phyloP scores from a whole-genome alignment of 2,113 vertebrate species.

The Campylomormyrus tamandua region DNA sequence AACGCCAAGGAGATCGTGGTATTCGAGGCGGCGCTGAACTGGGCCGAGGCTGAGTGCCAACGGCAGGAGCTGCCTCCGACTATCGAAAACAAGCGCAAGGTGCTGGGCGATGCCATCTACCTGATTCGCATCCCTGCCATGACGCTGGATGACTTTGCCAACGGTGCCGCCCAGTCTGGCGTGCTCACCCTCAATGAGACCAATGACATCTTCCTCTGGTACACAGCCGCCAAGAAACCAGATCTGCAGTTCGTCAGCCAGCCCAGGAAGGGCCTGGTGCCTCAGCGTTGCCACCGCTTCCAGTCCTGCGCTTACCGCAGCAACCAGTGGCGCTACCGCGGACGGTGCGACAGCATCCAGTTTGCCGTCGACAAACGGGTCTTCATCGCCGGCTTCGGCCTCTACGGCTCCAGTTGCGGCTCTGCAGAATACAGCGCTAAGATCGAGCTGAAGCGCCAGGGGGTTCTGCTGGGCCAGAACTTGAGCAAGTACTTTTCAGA shows the following conservation, averaged over 20 bases:
- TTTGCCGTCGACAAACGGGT: conserved; percentile 90
- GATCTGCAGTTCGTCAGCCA: conserved; percentile 81
- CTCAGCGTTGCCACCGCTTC: conserved; percentile 92
- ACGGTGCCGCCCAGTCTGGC: conserved; percentile 87
- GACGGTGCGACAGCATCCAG: conserved; percentile 97
- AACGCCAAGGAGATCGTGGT: conserved; percentile 95
- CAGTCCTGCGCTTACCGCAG: conserved; percentile 96
- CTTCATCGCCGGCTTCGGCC: conserved; percentile 90
- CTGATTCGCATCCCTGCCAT: conserved; percentile 90
- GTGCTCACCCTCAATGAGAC: conserved; percentile 90
- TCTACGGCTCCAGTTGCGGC: conserved; percentile 93
- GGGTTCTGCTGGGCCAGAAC: conserved; percentile 77
- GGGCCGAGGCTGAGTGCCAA: conserved; percentile 93
- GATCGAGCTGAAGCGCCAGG: conserved; percentile 93
- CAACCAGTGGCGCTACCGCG: conserved; percentile 96
- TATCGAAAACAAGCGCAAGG: conserved; percentile 85
- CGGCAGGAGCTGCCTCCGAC: conserved; percentile 69
- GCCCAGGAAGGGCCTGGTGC: conserved; percentile 78
- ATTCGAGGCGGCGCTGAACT: conserved; percentile 86
- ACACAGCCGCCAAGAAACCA: conserved; percentile 87
- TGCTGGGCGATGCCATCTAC: conserved; percentile 89
- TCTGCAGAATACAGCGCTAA: conserved; percentile 90
- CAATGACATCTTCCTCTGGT: conserved; percentile 97
- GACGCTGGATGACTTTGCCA: conserved; percentile 91
- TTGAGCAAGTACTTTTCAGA: conserved; percentile 94